Evolutionary conservation across 2,797 vertebrate species (phyloP).

Genomic region (Pipistrellus nathusii): DNA sequence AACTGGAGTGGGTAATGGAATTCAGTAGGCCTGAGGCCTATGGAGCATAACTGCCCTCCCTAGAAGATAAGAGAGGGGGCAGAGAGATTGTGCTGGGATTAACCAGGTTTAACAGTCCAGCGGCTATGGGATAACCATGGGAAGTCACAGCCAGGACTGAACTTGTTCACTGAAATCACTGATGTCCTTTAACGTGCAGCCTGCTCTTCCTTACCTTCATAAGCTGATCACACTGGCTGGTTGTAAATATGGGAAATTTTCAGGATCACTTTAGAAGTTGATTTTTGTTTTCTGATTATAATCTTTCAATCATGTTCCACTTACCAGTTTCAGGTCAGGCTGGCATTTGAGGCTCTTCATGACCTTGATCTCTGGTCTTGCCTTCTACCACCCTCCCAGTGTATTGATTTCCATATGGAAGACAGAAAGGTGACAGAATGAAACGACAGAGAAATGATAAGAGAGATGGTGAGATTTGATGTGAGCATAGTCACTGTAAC

Average conservation of each 20-base stretch:
- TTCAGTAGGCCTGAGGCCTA: constrained; percentile 78
- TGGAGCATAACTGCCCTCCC: constrained; percentile 74
- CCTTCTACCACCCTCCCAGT: not conserved
- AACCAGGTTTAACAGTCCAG: constrained; percentile 79
- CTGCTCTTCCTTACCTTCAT: constrained; percentile 80
- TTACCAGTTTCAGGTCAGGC: not conserved
- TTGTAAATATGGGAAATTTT: constrained; percentile 82
- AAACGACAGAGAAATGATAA: not conserved
- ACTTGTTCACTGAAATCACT: constrained; percentile 80
- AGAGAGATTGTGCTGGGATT: constrained; percentile 74
- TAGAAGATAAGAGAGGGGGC: constrained; percentile 77
- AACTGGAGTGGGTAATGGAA: constrained; percentile 75
- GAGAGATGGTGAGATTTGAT: not conserved
- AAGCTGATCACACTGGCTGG: constrained; percentile 79
- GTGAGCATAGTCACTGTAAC: not conserved
- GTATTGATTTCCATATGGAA: not conserved
- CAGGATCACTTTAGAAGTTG: constrained; percentile 72
- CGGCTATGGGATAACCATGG: constrained; percentile 82
- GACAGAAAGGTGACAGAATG: not conserved
- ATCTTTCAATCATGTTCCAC: not conserved
- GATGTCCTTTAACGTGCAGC: constrained; percentile 78
- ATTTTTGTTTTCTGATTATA: constrained; percentile 42
- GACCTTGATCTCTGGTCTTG: not conserved
- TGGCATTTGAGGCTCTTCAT: not conserved
- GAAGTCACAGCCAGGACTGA: constrained; percentile 82